Base-by-base conservation (phyloP, 2,113 vertebrate species). In the Anser brachyrhynchus region DNA sequence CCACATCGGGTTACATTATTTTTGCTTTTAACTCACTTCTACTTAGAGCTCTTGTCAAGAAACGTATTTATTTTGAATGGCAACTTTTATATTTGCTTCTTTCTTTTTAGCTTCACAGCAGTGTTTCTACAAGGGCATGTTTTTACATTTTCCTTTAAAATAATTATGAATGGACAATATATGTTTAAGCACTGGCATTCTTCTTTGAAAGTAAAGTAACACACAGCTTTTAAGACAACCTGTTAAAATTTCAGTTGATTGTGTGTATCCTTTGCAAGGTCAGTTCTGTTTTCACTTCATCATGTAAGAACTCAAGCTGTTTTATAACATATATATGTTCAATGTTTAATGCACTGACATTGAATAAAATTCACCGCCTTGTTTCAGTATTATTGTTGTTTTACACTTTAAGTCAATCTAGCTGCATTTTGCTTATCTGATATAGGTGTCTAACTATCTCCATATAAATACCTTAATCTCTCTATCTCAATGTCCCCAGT, bases 381-480 rank as follows among this genome's bases (percentile, higher is more conserved):
- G 6, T 51, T 64, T 54, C 13, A 25, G 29, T 74, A 20, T 51
- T 84, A 20, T 29, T 11, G 0, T 44, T 79, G 23, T 37, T 76
- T 17, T 14, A 78, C 37, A 31, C 26, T 77, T 70, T 22, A 62
- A 78, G 75, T 95, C 62, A 57, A 65, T 19, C 23, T 82, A 54
- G 22, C 29, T 95, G 52, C 29, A 10, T 35, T 75, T 91, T 97
- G 41, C 3, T 3, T 89, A 89, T 94, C 73, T 89, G 87, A 83
- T 93, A 67, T 82, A 81, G 51, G 78, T 94, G 77, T 95, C 78
- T 87, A 70, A 55, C 75, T 44, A 43, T 82, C 85, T 91, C 87
- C 4, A 2, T 95, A 73, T 89, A 85, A 96, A 95, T 77, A 19
- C 69, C 69, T 96, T 91, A 43, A 95, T 96, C 79, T 95, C 86